Base-by-base conservation (phyloP, 2,888 invertebrate species). In the Andrena hattorfiana region DNA sequence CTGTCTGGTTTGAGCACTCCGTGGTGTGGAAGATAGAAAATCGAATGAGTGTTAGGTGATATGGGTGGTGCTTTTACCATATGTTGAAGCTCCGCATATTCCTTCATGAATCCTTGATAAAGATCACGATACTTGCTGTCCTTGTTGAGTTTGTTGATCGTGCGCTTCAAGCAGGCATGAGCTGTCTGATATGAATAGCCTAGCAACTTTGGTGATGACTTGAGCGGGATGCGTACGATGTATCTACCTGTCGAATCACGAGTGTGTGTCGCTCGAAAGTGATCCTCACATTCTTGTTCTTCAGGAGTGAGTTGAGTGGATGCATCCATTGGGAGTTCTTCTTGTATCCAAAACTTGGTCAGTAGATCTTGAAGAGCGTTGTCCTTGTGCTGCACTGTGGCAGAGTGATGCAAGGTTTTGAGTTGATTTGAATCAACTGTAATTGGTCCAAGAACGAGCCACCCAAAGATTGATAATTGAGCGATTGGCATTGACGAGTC, bases 271-370 rank as follows among this genome's bases (percentile, higher is more conserved):
- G 56, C 7, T 1, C 26, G 1, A 35, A 77, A 81, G n/a, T 83
- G 72, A 3, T 49, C 10, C 23, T 85, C 77, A n/a, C 83, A 83
- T 16, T 71, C 74, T 26, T 76, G 1, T 20, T 85, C 85, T 26
- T 76, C 59, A 1, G 49, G 56, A 0, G 72, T 51, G 16, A 70
- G 54, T 3, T 2, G 28, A 10, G 4, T 1, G 0, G 5, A 0
- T 3, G 5, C 1, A 2, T 28, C 20, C 1, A 2, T 2, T 10
- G 66, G 75, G 0, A 60, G 8, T 20, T 85, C 80, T 26, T 85
- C 81, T 49, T 81, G 81, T 0, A 76, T 8, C 81, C 83, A 83
- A 10, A 85, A 81, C 26, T 32, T 60, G 0, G 74, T 67, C 0
- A 85, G 20, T 1, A 77, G 10, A 0, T 80, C 85, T 20, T 83